Evolutionary conservation across 2,113 vertebrate species (phyloP).

Genomic region (Phaethon lepturus): DNA sequence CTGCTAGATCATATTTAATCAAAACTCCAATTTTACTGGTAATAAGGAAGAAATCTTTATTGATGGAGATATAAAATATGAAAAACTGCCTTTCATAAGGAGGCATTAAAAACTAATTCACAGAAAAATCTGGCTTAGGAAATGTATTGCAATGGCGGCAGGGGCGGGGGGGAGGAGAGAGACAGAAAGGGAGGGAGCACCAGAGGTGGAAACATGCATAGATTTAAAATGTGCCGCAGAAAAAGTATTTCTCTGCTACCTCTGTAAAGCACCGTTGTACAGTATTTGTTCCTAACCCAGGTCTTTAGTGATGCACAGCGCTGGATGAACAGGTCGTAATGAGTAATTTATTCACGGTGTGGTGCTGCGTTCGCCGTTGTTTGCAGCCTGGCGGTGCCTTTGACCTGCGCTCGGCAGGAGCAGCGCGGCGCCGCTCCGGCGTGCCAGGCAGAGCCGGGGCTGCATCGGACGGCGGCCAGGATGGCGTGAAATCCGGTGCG

Average conservation of each 20-base stretch:
- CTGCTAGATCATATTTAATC: slow-evolving; percentile 42
- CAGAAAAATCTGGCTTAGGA: background rate
- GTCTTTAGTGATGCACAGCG: background rate
- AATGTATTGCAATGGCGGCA: background rate
- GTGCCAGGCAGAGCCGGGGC: background rate
- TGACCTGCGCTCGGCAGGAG: background rate
- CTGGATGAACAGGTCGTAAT: background rate
- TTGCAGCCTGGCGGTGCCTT: background rate
- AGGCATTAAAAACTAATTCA: slow-evolving; percentile 41
- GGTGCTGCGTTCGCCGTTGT: rapidly evolving
- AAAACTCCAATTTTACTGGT: slow-evolving; percentile 36
- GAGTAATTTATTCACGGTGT: background rate
- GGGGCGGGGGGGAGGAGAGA: background rate
- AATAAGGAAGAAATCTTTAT: slow-evolving; percentile 39
- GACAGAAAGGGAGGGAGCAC: rapidly evolving
- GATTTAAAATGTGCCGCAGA: background rate
- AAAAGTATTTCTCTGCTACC: background rate
- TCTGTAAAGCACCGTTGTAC: background rate
- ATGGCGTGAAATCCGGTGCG: rapidly evolving
- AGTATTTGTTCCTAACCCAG: background rate
- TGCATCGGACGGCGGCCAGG: background rate
- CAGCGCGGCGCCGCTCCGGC: rapidly evolving
- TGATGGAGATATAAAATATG: slow-evolving; percentile 40
- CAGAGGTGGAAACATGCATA: background rate
- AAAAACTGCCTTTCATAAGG: slow-evolving; percentile 23